Percentiles rank a stretch among this genome's conserved stretches.
These are phyloP conservation scores for Torymus aiolomorphi DNA, from an alignment of 2,888 invertebrate species.

Conservation along the genomic window DNA sequence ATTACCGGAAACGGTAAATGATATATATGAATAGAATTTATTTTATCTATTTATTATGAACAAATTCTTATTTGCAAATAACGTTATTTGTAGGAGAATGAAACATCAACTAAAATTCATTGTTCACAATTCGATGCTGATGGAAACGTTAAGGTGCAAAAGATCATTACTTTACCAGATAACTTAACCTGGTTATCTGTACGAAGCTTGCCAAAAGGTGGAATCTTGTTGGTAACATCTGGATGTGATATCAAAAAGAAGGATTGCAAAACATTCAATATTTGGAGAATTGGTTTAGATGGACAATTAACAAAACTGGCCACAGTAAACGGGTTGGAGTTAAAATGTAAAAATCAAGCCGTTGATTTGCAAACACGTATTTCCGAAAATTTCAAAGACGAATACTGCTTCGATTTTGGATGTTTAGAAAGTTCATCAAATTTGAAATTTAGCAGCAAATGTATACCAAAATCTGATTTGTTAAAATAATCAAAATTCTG, in stretches of 20 bases:
- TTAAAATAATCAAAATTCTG: too few species aligned
- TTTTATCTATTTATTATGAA: too few species aligned
- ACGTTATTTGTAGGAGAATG: too few species aligned
- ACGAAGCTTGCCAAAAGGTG: slow-evolving; percentile 28
- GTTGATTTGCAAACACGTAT: slow-evolving; percentile 29
- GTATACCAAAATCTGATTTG: background rate
- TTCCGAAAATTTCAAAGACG: background rate
- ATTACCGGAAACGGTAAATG: slow-evolving; percentile 7
- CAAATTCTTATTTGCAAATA: too few species aligned
- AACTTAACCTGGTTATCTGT: slow-evolving; percentile 3
- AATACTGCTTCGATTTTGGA: slow-evolving; percentile 35
- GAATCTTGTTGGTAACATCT: slow-evolving; percentile 16
- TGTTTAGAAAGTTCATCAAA: background rate
- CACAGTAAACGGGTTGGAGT: too few species aligned
- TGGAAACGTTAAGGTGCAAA: background rate
- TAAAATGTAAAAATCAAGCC: too few species aligned
- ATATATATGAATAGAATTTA: too few species aligned
- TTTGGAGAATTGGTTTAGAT: too few species aligned
- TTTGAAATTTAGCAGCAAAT: background rate
- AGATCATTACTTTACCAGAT: background rate
- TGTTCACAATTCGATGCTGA: slow-evolving; percentile 28
- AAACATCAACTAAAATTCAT: background rate
- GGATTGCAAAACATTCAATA: too few species aligned
- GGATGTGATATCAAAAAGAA: background rate
- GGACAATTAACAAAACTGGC: too few species aligned